Percentiles rank a stretch among this genome's conserved stretches.
Conservation (phyloP, 2,113 vertebrate genomes). For the Sialia sialis region DNA sequence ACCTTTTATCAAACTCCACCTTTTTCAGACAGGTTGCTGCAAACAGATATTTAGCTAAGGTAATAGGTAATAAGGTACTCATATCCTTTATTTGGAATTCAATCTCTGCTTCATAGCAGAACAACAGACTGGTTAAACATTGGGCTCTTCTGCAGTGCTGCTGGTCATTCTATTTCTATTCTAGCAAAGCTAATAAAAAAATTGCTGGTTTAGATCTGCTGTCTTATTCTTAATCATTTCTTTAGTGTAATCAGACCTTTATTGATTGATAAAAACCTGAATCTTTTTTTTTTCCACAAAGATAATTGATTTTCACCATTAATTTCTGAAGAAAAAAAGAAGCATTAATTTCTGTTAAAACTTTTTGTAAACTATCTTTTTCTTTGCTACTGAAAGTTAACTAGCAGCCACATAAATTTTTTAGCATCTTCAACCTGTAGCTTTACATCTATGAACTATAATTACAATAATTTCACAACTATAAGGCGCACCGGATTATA, state of each 20-base stretch:
- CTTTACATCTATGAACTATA: neutral
- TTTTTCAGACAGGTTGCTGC: neutral
- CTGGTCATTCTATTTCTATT: neutral
- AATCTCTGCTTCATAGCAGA: neutral
- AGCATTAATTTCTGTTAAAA: neutral
- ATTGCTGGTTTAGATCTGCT: neutral
- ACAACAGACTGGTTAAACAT: neutral
- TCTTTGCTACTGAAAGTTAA: conserved; percentile 6
- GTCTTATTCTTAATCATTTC: neutral
- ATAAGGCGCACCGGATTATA: too few species aligned
- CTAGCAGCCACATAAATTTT: neutral
- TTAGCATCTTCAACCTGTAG: neutral
- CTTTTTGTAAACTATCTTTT: neutral
- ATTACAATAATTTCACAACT: too few species aligned
- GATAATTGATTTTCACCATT: conserved; percentile 9
- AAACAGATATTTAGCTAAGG: neutral
- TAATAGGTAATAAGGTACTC: neutral
- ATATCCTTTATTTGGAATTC: neutral
- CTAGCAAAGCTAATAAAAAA: neutral
- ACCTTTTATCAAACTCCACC: neutral
- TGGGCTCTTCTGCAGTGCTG: neutral
- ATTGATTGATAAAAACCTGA: neutral
- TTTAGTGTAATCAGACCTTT: neutral
- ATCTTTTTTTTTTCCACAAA: neutral
- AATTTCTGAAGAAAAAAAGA: neutral